These are phyloP conservation scores for Lottia scabra DNA, from an alignment of 2,888 invertebrate genomes.

Conservation along the genomic window DNA sequence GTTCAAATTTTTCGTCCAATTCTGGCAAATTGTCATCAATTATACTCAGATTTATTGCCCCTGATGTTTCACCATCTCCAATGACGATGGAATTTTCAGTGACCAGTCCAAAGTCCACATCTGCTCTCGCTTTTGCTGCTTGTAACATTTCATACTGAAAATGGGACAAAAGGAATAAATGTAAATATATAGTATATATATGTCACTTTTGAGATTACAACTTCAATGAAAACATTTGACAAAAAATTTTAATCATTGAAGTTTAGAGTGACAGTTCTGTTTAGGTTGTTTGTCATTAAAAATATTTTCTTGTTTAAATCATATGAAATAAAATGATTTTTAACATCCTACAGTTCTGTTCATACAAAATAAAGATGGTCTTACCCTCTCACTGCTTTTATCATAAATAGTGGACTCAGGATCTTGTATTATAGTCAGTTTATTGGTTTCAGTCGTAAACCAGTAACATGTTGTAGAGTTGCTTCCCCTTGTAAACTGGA, in stretches of 20 bases:
- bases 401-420: conserved; percentile 17
- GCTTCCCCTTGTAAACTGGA: conserved; percentile 31
- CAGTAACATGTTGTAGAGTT: conserved; percentile 9
- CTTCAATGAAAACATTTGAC: no score
- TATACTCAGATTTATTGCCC: conserved; percentile 52
- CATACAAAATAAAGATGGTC: neutral
- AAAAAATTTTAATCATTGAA: no score
- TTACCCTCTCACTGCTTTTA: conserved; percentile 23
- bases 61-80: conserved; percentile 48
- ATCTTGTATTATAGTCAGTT: neutral
- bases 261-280: no score
- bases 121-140: conserved; percentile 46
- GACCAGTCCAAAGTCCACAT: conserved; percentile 55
- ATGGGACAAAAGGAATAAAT: neutral
- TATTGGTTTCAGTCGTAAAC: conserved; percentile 10
- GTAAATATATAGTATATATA: no score
- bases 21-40: conserved; percentile 61
- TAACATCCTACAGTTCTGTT: no score
- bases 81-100: conserved; percentile 47
- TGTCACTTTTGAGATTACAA: no score
- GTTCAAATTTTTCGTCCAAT: conserved; percentile 57
- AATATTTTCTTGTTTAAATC: no score
- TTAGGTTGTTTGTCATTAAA: no score
- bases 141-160: conserved; percentile 49
- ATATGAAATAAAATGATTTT: no score